phyloP scores from a whole-genome alignment of 2,888 invertebrate genomes.

The Diarsia mendica region DNA sequence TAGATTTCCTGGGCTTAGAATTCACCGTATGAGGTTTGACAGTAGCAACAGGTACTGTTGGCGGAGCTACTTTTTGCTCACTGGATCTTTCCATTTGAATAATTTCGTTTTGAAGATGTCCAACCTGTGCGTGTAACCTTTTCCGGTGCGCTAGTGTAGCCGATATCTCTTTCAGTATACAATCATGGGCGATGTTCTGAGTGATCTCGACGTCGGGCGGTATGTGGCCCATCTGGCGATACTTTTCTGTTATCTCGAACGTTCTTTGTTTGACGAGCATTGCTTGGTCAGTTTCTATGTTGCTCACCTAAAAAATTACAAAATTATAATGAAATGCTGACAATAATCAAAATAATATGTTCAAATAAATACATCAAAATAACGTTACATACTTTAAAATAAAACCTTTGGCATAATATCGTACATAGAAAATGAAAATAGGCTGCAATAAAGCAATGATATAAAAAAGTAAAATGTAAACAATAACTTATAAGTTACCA shows the following conservation, averaged over 20 bases:
- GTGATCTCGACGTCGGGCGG: slow-evolving; percentile 91
- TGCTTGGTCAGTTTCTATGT: slow-evolving; percentile 94
- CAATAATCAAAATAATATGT: background rate
- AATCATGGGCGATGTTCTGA: slow-evolving; percentile 93
- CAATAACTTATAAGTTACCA: slow-evolving; percentile 19
- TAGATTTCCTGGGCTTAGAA: slow-evolving; percentile 85
- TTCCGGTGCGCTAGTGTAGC: slow-evolving; percentile 95
- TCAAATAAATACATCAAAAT: slow-evolving; percentile 11
- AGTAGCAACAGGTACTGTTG: slow-evolving; percentile 82
- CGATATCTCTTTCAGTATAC: slow-evolving; percentile 96
- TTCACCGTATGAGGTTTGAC: slow-evolving; percentile 86
- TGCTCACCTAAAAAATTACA: slow-evolving; percentile 86
- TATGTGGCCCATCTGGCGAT: slow-evolving; percentile 89
- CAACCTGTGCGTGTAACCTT: slow-evolving; percentile 94
- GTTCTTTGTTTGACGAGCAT: slow-evolving; percentile 93
- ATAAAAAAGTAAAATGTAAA: slow-evolving; percentile 40
- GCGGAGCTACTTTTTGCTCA: slow-evolving; percentile 89
- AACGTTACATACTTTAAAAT: slow-evolving; percentile 34
- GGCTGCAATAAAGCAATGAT: slow-evolving; percentile 41
- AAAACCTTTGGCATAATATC: slow-evolving; percentile 60
- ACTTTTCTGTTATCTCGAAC: slow-evolving; percentile 94
- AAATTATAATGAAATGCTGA: slow-evolving; percentile 34
- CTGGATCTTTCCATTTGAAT: slow-evolving; percentile 93
- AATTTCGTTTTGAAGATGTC: slow-evolving; percentile 95
- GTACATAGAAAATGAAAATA: slow-evolving; percentile 59